Evolutionary conservation across 1,140 invertebrate genomes (phyloP), one percentile per base, ranked within the genome.

Genomic region (Drosophila tristis): DNA sequence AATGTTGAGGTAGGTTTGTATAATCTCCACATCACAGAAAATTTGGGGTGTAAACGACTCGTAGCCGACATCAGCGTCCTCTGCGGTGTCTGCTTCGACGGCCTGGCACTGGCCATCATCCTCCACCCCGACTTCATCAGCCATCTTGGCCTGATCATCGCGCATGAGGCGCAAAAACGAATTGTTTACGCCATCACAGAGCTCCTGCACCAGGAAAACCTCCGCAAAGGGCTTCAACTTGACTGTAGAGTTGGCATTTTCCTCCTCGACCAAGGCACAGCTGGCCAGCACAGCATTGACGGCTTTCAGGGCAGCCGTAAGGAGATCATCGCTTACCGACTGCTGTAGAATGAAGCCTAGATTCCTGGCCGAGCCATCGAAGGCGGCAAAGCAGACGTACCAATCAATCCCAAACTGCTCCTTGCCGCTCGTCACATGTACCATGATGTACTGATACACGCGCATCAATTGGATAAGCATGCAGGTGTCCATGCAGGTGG

Each of bases 391-490:
- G 42, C 74, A 91, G 51, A 65, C 71, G 45, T 80, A 91, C 76
- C 51, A 94, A 78, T 89, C 71, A 5, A 87, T 80, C 7, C 56
- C 85, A 7, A 86, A 77, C 53, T 86, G 61, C 9, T 86, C 87
- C 29, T 90, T 90, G 9, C 81, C 80, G n/a, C 62, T 79, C 8
- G 82, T 67, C 6, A 82, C 74, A 49, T 77, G 74, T 1, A 93
- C 93, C 84, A 94, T 93, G 8, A 93, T 74, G 5, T 93, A 93
- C 82, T 94, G 94, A 23, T 96, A 92, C 7, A 96, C 91, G 43
- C 95, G 92, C 70, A 96, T 92, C 31, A 96, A 76, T 92, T 96
- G 95, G 26, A 95, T 92, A 6, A 96, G 86, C 35, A 95, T 94
- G 44, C 94, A 92, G 13, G 93, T 93, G 81, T 96, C 95, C 62